Conservation (phyloP, 2,797 vertebrate species). For the Pagetopsis macropterus region DNA sequence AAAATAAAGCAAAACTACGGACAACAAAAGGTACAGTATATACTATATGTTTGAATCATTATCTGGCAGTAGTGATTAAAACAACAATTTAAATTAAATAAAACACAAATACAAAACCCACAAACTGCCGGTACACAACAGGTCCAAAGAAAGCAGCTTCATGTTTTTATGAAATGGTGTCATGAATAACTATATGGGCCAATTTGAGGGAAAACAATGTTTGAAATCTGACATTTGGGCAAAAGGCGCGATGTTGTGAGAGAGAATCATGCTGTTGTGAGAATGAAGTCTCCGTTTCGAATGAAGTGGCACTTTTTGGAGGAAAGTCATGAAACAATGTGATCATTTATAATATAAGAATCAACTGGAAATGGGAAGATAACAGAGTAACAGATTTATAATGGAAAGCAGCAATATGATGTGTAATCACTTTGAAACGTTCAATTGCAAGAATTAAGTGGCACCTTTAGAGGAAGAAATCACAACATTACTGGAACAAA, state of each 20-base stretch:
- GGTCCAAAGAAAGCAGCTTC: no score
- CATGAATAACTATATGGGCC: not conserved
- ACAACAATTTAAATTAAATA: not conserved
- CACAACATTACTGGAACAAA: not conserved
- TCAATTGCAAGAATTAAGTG: not conserved
- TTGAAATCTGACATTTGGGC: not conserved
- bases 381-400: no score
- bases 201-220: not conserved
- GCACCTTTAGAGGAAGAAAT: not conserved
- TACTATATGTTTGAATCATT: not conserved
- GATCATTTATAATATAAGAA: no score
- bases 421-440: not conserved
- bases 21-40: constrained; percentile 8
- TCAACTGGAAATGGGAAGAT: no score
- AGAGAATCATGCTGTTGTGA: not conserved
- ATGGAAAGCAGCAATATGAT: not conserved
- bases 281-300: not conserved
- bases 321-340: not conserved
- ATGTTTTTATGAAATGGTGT: not conserved
- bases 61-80: not conserved
- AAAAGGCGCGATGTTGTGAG: not conserved
- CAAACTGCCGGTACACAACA: not conserved
- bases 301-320: not conserved
- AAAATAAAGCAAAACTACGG: not conserved
- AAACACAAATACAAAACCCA: no score